Evolutionary conservation across 2,797 vertebrate genomes (phyloP), one percentile per base, ranked within the genome.

Genomic region (Micropoecilia bifurca): DNA sequence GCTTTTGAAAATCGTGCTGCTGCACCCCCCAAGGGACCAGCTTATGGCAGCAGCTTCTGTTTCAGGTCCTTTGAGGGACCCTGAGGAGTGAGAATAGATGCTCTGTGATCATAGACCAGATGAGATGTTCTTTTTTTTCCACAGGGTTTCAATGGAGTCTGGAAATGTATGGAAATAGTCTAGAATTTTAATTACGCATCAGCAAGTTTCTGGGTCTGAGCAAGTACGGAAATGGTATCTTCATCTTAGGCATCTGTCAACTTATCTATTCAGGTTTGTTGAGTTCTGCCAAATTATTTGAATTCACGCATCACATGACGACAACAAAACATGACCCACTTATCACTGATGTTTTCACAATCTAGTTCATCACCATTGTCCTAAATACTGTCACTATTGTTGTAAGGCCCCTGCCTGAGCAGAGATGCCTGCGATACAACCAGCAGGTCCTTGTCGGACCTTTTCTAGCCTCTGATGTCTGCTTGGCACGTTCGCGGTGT

Each of bases 311-410:
- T 95, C 90, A 90, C 83, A 74, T 89, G 90, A 89, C 92, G 89
- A 89, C 91, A 92, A 94, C 91, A 93, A 95, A 90, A 93, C 93
- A 91, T 95, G 95, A 95, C 96, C 96, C 93, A 95, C 94, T 95
- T 95, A 92, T 95, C 88, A 90, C 87, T 92, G 92, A 92, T 91
- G 84, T 91, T 92, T 90, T 85, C 86, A 90, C 93, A 88, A 93
- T 91, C 83, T 87, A 90, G 84, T 90, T 93, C 93, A 90, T 92
- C 85, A 74, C 91, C 75, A 92, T 95, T 95, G 94, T 93, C 85
- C 87, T 74, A 88, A 87, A 94, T 94, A 94, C 92, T 92, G 91
- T 83, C 80, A 81, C 83, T 89, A 92, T 96, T 95, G 94, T 96
- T 94, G 91, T 82, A 72, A 63, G 55, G 83, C 90, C 88, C 85